A percentile compares a stretch with the other conserved stretches of the same genome.
Conservation (phyloP, 2,113 vertebrate species). For the Cynoglossus semilaevis region DNA sequence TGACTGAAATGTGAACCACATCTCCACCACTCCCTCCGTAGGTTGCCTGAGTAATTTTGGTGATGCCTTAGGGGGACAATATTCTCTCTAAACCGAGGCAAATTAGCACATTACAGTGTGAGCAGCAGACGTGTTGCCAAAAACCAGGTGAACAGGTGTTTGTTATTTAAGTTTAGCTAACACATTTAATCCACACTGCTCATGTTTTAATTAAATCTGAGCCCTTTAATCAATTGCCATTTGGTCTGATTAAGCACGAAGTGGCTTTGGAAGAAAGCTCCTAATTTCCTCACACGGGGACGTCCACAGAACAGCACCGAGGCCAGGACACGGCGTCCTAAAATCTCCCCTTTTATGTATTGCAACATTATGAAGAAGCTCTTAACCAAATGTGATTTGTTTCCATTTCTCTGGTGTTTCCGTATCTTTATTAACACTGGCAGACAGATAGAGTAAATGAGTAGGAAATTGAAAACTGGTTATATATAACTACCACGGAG, state of each 20-base stretch:
- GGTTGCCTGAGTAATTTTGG: conserved; percentile 47
- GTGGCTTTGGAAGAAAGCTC: conserved; percentile 61
- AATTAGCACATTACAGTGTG: conserved; percentile 55
- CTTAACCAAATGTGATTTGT: conserved; percentile 41
- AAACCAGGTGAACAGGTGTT: conserved; percentile 72
- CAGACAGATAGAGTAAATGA: conserved; percentile 39
- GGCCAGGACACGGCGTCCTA: conserved; percentile 7
- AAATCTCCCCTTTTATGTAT: too few species aligned
- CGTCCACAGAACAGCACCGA: conserved; percentile 41
- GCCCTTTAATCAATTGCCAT: conserved; percentile 71
- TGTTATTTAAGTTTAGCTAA: conserved; percentile 70
- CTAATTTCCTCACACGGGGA: conserved; percentile 47
- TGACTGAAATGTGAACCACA: conserved; percentile 52
- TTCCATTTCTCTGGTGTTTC: conserved; percentile 52
- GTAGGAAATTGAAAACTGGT: conserved; percentile 40
- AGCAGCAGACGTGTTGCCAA: conserved; percentile 52
- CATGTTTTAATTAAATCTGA: conserved; percentile 71
- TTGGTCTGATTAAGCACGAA: conserved; percentile 68
- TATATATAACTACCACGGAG: conserved; percentile 4
- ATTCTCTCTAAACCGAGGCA: conserved; percentile 51
- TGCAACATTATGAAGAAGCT: too few species aligned
- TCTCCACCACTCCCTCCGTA: conserved; percentile 26
- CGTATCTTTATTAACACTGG: conserved; percentile 58
- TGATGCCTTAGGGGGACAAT: conserved; percentile 47
- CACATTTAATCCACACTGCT: conserved; percentile 68